A percentile compares a stretch with the other conserved stretches of the same genome.
phyloP scores from a whole-genome alignment of 2,113 vertebrate genomes.

The Archilochus colubris region DNA sequence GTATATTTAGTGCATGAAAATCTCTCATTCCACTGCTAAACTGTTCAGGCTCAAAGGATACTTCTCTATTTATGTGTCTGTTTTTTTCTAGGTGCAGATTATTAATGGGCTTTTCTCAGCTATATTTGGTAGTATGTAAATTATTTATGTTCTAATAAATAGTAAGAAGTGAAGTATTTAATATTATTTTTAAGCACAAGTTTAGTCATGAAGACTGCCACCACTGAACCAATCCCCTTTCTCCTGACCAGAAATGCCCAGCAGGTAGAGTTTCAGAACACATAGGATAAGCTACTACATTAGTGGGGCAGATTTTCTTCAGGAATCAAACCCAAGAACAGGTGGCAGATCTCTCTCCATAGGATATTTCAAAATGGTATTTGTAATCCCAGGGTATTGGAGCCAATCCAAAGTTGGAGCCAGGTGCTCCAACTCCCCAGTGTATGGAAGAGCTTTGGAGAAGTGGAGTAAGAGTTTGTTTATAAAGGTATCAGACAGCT shows the following conservation, averaged over 20 bases:
- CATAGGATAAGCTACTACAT: not conserved
- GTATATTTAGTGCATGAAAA: not conserved
- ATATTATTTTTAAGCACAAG: not conserved
- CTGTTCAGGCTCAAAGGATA: not conserved
- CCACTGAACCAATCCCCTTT: not conserved
- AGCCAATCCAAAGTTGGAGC: not conserved
- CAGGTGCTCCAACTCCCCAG: not conserved
- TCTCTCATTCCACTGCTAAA: not conserved
- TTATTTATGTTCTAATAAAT: not conserved
- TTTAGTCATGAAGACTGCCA: not conserved
- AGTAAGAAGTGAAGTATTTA: not conserved
- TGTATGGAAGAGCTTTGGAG: not conserved
- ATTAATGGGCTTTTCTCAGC: not conserved
- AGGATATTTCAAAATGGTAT: not conserved
- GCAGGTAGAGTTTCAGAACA: not conserved
- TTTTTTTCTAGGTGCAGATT: not conserved
- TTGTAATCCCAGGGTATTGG: not conserved
- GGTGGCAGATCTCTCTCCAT: not conserved
- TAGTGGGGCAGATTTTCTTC: not conserved
- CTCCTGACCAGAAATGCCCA: not conserved
- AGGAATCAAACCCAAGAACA: not conserved
- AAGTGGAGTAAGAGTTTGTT: not conserved
- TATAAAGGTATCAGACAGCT: not conserved
- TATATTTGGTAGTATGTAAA: not conserved
- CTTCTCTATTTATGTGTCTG: not conserved